Base-by-base conservation (phyloP, 2,113 vertebrate species). In the Cavia aperea region DNA sequence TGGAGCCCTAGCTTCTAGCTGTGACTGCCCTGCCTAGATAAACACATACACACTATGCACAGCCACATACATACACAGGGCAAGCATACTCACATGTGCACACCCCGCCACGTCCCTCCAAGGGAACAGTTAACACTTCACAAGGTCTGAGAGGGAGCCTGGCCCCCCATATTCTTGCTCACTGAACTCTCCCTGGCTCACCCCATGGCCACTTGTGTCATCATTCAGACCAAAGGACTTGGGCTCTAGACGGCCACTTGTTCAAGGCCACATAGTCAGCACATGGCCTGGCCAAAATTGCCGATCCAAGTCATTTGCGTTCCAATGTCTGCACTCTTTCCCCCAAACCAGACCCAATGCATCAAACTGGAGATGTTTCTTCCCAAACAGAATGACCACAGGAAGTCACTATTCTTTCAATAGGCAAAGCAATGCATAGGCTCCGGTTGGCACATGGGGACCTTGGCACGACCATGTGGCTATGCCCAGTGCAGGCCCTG, bases 391-490 rank as follows among this genome's bases (percentile, higher is more conserved):
- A 87, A 77, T 1, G 81, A 43, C 62, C 0, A 1, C 10, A 93
- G 85, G 84, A 75, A 91, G 90, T 24, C 0, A 0, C 70, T 66
- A 89, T 29, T 1, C 51, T 86, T 63, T n/a, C 93, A 3, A 19
- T 33, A 5, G 51, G 46, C 73, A 36, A 49, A 11, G 7, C 68
- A n/a, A 18, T 6, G 49, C 21, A 1, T 5, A 3, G 26, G 85
- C 86, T 68, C 49, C 12, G 83, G 18, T 49, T 7, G 16, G 46
- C 58, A 49, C 83, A 66, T 0, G 0, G 0, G 36, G 19, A 56
- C 66, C 33, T 65, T 1, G 0, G 56, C 36, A 14, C 43, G 13
- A n/a, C 3, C 89, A 29, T 0, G 16, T 51, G 0, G 0, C 3
- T 1, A 8, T 2, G 4, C 0, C 36, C 33, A 8, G 79, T 0